phyloP scores from a whole-genome alignment of 2,888 invertebrate species.

The Ennomos quercinarius region DNA sequence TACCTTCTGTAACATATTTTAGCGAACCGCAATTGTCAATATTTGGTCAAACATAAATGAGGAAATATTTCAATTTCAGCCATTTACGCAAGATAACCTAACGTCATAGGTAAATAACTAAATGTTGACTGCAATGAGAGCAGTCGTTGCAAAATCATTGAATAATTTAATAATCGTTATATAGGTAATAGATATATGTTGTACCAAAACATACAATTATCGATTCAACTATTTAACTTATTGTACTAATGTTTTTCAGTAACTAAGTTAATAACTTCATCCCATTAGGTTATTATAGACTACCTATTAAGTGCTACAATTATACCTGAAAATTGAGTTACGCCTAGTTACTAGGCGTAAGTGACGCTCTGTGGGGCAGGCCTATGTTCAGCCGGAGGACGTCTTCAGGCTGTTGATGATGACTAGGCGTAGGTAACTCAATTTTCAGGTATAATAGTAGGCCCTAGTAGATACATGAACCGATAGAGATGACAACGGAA shows the following conservation, averaged over 20 bases:
- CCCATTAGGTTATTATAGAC: too few relatives aligned
- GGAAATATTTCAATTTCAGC: slow-evolving; percentile 19
- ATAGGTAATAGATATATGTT: too few relatives aligned
- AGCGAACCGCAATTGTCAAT: slow-evolving; percentile 3
- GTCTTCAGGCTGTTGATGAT: too few relatives aligned
- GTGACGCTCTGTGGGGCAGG: too few relatives aligned
- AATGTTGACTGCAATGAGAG: slow-evolving; percentile 26
- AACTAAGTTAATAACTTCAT: too few relatives aligned
- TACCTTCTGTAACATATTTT: neutral
- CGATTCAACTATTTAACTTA: neutral
- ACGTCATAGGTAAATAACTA: slow-evolving; percentile 25
- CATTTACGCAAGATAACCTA: slow-evolving; percentile 18
- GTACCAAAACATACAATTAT: too few relatives aligned
- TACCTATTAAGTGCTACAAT: too few relatives aligned
- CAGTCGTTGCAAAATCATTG: slow-evolving; percentile 11
- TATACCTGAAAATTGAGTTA: slow-evolving; percentile 1
- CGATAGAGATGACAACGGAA: slow-evolving; percentile 5
- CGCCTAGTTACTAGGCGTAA: too few relatives aligned
- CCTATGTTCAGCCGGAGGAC: too few relatives aligned
- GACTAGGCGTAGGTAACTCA: too few relatives aligned
- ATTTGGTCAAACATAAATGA: slow-evolving; percentile 19
- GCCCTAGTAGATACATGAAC: neutral
- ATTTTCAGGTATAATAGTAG: too few relatives aligned
- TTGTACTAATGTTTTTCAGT: too few relatives aligned
- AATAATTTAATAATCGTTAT: neutral